Evolutionary conservation across 2,797 vertebrate species (phyloP), one percentile per base, ranked within the genome.

Genomic region (Coregonus ussuriensis): DNA sequence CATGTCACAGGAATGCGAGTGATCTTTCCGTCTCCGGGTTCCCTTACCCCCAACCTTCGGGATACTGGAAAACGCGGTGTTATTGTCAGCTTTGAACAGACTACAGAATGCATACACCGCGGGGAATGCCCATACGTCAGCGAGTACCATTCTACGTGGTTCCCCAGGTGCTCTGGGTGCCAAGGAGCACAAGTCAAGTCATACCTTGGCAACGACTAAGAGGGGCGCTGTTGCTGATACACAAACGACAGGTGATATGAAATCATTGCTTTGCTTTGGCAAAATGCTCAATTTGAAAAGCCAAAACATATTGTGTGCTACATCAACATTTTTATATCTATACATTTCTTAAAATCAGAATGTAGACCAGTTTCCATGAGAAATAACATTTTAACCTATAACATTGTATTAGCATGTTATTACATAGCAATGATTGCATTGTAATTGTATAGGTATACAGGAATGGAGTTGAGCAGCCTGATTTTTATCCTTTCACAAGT

Each of bases 91-190:
- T 51, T 76, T 77, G 70, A 9, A 29, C 25, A 47, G 81, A 81
- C 16, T 76, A 29, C 51, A 52, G 79, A 81, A 88, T 82, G 81
- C 72, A 74, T 72, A 74, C 69, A 56, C 59, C 81, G 81, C 0
- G 85, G 89, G 89, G 90, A 89, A 87, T 91, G 91, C 88, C 88
- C 81, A 75, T 74, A 54, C 83, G 88, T 90, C 91, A 89, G 78
- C 79, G 72, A 80, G 84, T 81, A 69, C 77, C 72, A 56, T 80
- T 79, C 83, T 75, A 81, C 76, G 86, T 83, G 86, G 82, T 85
- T 84, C 85, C 87, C 88, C 14, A 81, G 88, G 82, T 79, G 82
- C 71, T 80, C 14, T 52, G 37, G 81, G 84, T 86, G 86, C 85
- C 82, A 86, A 79, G 87, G 82, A 86, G 86, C 85, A 79, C 86